phyloP scores from a whole-genome alignment of 2,113 vertebrate genomes.

The Raphicerus campestris region DNA sequence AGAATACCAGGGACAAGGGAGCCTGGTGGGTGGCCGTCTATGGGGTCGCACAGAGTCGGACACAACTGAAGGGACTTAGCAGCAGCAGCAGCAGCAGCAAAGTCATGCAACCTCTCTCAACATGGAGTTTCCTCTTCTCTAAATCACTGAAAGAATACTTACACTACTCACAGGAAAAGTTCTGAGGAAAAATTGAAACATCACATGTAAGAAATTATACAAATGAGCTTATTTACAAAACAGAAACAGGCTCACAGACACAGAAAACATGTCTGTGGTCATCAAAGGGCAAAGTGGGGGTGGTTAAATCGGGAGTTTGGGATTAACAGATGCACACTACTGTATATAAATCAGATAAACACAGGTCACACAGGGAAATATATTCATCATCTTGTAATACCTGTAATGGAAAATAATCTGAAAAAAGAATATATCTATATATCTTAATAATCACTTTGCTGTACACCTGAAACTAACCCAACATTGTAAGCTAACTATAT shows the following conservation, averaged over 20 bases:
- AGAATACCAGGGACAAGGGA: no score
- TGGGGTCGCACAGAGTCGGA: no score
- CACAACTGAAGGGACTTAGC: no score
- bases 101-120: neutral
- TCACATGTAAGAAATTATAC: neutral
- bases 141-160: neutral
- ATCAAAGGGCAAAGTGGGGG: neutral
- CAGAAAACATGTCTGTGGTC: neutral
- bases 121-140: neutral
- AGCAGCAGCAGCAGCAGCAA: no score
- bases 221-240: neutral
- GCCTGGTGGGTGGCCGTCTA: no score
- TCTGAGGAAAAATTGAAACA: neutral
- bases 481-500: no score
- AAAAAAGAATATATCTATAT: neutral
- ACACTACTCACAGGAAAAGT: neutral
- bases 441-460: no score
- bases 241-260: neutral
- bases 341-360: neutral
- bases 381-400: neutral
- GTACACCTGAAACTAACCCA: no score
- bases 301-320: neutral
- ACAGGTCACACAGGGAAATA: neutral
- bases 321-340: neutral
- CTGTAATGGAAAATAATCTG: neutral